Evolutionary conservation across 37 sponge, comb jelly and placozoan species (phyloP).

Genomic region (Sycon ciliatum): DNA sequence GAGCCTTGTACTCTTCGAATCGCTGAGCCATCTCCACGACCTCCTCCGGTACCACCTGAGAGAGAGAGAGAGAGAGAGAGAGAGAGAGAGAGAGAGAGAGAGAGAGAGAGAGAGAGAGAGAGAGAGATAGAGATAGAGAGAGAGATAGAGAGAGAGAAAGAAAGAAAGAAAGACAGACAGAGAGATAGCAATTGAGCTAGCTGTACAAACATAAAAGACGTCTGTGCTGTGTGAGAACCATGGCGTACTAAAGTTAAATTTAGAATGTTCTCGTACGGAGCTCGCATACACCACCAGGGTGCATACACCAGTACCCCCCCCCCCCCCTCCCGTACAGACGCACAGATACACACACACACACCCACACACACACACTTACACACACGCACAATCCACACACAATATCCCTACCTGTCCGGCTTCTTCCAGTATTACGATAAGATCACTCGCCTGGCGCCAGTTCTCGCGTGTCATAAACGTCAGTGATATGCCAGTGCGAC

Average conservation of each 20-base stretch:
- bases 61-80: not conserved
- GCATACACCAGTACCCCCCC: no score
- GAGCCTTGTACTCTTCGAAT: not conserved
- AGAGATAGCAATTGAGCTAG: not conserved
- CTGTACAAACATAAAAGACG: no score
- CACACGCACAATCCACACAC: not conserved
- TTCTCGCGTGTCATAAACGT: slow-evolving; percentile 81
- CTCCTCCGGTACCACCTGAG: not conserved
- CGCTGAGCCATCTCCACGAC: slow-evolving; percentile 5
- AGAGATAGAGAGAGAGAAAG: not conserved
- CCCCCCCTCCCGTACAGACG: no score
- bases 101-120: not conserved
- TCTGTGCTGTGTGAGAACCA: no score
- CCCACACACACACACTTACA: not conserved
- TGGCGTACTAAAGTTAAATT: no score
- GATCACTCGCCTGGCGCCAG: slow-evolving; percentile 72
- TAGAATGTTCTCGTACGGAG: no score
- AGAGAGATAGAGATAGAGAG: not conserved
- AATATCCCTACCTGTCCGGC: slow-evolving; percentile 55
- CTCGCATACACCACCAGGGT: no score
- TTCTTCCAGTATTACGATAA: slow-evolving; percentile 65
- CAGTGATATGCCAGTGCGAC: slow-evolving; percentile 68
- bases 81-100: not conserved
- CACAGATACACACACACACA: no score
- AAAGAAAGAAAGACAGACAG: not conserved